Conservation (phyloP, 1,140 invertebrate species). For the Musca vetustissima region DNA sequence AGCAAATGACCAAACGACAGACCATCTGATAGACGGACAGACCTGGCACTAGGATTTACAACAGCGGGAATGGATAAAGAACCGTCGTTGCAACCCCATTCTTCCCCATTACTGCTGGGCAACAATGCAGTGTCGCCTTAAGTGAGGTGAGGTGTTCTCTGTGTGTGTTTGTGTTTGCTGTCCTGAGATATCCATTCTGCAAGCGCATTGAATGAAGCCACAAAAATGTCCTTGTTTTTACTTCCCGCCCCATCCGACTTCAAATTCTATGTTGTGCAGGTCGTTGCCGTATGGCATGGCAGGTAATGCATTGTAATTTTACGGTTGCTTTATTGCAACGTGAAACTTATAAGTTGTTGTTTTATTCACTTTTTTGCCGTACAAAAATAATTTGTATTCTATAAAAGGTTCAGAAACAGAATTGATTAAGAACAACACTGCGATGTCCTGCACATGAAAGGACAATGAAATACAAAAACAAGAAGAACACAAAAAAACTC, state of each 20-base stretch:
- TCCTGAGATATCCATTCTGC: no score
- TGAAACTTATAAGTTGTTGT: conserved; percentile 18
- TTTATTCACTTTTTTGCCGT: neutral
- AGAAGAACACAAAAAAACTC: neutral
- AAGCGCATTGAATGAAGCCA: conserved; percentile 8
- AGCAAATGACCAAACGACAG: neutral
- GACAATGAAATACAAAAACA: neutral
- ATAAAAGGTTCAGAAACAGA: conserved; percentile 9
- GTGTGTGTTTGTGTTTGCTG: no score
- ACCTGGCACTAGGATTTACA: neutral
- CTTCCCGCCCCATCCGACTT: neutral
- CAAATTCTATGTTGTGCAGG: no score
- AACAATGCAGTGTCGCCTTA: no score
- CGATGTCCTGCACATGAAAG: neutral
- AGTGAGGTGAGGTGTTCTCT: no score
- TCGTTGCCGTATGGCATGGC: no score
- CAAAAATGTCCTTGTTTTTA: conserved; percentile 17
- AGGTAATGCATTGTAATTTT: conserved; percentile 19
- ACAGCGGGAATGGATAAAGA: neutral
- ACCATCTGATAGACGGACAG: neutral
- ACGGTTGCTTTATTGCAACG: conserved; percentile 21
- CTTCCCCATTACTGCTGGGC: no score
- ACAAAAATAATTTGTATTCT: conserved; percentile 22
- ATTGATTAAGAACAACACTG: conserved; percentile 13
- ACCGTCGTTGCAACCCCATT: neutral